phyloP scores from a whole-genome alignment of 2,113 vertebrate species.

The Typhlomys cinereus region DNA sequence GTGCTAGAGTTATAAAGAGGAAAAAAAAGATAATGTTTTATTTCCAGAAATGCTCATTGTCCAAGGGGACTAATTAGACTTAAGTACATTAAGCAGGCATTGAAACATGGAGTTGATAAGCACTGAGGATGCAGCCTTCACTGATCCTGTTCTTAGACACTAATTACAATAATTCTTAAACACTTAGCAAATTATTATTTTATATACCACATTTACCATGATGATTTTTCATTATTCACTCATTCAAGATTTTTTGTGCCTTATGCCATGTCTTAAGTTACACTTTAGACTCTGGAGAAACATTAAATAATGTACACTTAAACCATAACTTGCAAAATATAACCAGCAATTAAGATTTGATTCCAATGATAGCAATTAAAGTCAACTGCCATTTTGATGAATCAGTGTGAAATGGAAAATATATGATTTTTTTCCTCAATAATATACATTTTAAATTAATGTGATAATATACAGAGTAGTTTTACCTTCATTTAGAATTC shows the following conservation, averaged over 20 bases:
- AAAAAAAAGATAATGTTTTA: not conserved
- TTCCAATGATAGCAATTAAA: not conserved
- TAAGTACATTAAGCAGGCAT: not conserved
- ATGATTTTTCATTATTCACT: not conserved
- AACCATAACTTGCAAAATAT: not conserved
- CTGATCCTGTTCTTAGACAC: not conserved
- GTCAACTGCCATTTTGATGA: not conserved
- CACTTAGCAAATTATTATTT: not conserved
- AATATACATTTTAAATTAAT: slow-evolving; percentile 2
- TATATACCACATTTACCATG: not conserved
- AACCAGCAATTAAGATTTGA: not conserved
- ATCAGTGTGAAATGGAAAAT: not conserved
- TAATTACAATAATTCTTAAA: not conserved
- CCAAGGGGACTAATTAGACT: slow-evolving; percentile 39
- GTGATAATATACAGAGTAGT: not conserved
- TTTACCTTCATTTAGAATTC: not conserved
- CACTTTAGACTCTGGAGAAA: not conserved
- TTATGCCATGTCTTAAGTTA: not conserved
- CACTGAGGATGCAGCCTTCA: not conserved
- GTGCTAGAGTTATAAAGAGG: not conserved
- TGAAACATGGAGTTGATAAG: not conserved
- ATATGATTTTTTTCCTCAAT: not conserved
- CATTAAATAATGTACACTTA: not conserved
- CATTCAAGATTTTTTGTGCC: not conserved
- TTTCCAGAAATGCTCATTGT: not conserved